Base-by-base conservation (phyloP, 2,888 invertebrate species). In the Orgyia antiqua region DNA sequence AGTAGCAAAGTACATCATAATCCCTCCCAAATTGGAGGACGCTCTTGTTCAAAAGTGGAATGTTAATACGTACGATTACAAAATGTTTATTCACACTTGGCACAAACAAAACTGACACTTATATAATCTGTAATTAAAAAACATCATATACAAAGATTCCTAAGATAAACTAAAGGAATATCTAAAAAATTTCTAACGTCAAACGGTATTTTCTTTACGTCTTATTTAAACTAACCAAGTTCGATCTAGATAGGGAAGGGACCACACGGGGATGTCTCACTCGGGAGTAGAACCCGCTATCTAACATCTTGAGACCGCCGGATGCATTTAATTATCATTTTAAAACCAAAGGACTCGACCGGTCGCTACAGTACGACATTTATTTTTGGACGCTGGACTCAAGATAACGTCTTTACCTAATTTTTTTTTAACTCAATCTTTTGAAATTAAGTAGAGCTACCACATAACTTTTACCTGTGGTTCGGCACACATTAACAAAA, bases 181-280 rank as follows among this genome's bases (percentile, higher is more conserved):
- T 53, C 34, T 42, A 39, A 53, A 52, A 53, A 51, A 51, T 21
- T 21, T 45, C 50, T 53, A 52, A 50, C 35, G 38, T 47, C 23
- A 32, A 25, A 39, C 33, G 53, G 48, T 41, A 53, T 52, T 50
- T 50, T 36, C 39, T 39, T 50, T 42, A 52, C 42, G 47, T 52
- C 52, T 52, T 50, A 51, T 49, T 51, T 40, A 45, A 43, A 47
- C 41, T 43, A 43, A 45, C 43, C 45, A 36, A 48, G 59, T 68
- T 58, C 54, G 71, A 80, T 80, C 73, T 66, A 58, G 75, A 76
- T 76, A 75, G 43, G 66, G 64, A 52, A 53, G 59, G 58, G 80
- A 79, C 80, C 80, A 78, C 82, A 79, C 76, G 55, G 73, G 63
- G 64, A 78, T 58, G 68, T 60, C 72, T 77, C 69, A 76, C 71